Evolutionary conservation across 2,888 invertebrate genomes (phyloP).

Genomic region (Ellobium chinense): DNA sequence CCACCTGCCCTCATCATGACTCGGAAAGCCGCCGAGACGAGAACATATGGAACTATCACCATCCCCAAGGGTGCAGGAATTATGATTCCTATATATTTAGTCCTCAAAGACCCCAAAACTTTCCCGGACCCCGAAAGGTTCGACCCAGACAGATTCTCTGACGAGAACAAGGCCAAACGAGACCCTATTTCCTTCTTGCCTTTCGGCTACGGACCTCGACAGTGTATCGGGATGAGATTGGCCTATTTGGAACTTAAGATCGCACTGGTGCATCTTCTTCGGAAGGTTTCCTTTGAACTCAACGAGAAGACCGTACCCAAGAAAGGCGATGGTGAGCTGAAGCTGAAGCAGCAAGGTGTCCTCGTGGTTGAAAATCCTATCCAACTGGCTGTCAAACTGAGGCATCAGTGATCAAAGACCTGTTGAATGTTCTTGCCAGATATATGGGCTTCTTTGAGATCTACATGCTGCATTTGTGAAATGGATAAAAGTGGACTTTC

Average conservation of each 20-base stretch:
- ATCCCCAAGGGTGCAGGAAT: constrained; percentile 21
- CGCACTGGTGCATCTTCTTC: constrained; percentile 4
- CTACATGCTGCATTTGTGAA: no score
- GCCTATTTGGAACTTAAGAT: constrained; percentile 32
- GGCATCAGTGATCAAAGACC: neutral
- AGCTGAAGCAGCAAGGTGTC: neutral
- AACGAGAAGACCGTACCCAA: constrained; percentile 17
- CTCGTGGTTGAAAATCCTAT: constrained; percentile 1
- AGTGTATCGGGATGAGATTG: constrained; percentile 29
- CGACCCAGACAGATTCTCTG: constrained; percentile 22
- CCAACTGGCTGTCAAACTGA: neutral
- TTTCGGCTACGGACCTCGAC: constrained; percentile 29
- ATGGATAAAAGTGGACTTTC: no score
- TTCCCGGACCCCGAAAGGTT: constrained; percentile 28
- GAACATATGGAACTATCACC: constrained; percentile 25
- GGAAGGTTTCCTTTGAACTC: constrained; percentile 10
- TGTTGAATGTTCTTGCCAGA: no score
- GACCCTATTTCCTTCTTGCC: constrained; percentile 32
- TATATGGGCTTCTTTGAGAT: no score
- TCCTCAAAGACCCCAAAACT: constrained; percentile 13
- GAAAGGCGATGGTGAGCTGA: neutral
- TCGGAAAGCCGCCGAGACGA: constrained; percentile 24
- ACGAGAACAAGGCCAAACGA: constrained; percentile 18
- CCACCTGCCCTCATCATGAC: constrained; percentile 27
- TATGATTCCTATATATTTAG: constrained; percentile 8